phyloP scores from a whole-genome alignment of 35 echinoderm and acorn worm genomes.

The Heliocidaris tuberculata region DNA sequence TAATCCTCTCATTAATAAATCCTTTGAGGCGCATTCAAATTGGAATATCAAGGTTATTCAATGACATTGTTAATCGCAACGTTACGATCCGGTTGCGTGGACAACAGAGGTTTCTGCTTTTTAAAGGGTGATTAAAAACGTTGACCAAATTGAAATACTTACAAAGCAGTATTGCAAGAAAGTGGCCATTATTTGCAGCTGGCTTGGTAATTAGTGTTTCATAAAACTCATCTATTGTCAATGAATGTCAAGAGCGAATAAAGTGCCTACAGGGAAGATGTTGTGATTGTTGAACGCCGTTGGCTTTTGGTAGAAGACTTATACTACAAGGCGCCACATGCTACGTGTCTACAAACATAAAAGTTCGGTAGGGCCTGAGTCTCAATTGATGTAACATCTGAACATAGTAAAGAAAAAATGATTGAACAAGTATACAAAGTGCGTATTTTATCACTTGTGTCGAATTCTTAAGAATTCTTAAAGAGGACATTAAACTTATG shows the following conservation, averaged over 20 bases:
- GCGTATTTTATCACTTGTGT: too few relatives aligned
- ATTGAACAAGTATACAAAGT: too few relatives aligned
- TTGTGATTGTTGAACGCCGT: background rate
- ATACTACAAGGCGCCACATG: too few relatives aligned
- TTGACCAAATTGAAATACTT: background rate
- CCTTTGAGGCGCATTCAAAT: background rate
- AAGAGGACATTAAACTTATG: too few relatives aligned
- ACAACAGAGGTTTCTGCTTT: background rate
- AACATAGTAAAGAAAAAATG: too few relatives aligned
- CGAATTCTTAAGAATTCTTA: too few relatives aligned
- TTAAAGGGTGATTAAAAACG: background rate
- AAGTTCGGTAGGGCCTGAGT: too few relatives aligned
- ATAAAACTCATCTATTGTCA: background rate
- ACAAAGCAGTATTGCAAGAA: background rate
- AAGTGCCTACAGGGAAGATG: background rate
- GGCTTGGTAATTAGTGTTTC: background rate
- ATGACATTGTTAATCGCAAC: background rate
- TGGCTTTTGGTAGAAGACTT: background rate
- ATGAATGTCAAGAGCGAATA: background rate
- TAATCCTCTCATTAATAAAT: background rate
- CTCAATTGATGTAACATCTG: too few relatives aligned
- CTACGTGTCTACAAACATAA: too few relatives aligned
- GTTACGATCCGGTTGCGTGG: background rate
- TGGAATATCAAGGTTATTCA: background rate
- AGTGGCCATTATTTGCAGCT: background rate